These are phyloP conservation scores for Drosophila ficusphila DNA, from an alignment of 1,140 invertebrate genomes.

Conservation along the genomic window DNA sequence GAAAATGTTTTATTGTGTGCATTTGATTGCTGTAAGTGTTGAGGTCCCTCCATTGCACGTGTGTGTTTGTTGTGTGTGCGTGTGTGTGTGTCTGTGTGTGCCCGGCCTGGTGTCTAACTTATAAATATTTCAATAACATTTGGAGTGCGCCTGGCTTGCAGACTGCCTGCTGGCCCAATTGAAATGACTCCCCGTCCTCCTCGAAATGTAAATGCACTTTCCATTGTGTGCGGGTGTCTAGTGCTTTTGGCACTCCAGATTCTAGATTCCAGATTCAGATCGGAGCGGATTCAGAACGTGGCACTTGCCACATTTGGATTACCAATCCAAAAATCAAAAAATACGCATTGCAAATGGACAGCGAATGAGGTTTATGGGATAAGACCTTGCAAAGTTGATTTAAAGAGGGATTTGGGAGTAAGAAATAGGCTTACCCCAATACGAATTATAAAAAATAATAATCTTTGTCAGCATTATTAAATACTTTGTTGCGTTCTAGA, in stretches of 20 bases:
- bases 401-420: no score
- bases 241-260: slow-evolving; percentile 71
- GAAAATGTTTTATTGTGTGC: slow-evolving; percentile 83
- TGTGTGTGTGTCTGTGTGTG: no score
- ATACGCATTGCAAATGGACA: slow-evolving; percentile 14
- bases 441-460: no score
- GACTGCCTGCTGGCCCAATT: slow-evolving; percentile 34
- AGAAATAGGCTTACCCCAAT: no score
- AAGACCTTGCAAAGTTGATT: neutral
- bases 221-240: slow-evolving; percentile 77
- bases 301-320: slow-evolving; percentile 74
- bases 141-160: slow-evolving; percentile 59
- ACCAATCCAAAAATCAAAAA: slow-evolving; percentile 46
- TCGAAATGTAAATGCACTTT: slow-evolving; percentile 76
- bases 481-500: no score
- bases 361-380: slow-evolving; percentile 16
- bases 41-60: slow-evolving; percentile 34
- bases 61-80: no score
- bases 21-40: slow-evolving; percentile 82
- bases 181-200: neutral
- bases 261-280: slow-evolving; percentile 35
- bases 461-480: no score
- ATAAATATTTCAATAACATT: slow-evolving; percentile 83
- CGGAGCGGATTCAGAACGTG: slow-evolving; percentile 10
- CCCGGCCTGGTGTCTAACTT: slow-evolving; percentile 73